Conservation (phyloP, 2,888 invertebrate genomes). For the Psylliodes chrysocephalus region DNA sequence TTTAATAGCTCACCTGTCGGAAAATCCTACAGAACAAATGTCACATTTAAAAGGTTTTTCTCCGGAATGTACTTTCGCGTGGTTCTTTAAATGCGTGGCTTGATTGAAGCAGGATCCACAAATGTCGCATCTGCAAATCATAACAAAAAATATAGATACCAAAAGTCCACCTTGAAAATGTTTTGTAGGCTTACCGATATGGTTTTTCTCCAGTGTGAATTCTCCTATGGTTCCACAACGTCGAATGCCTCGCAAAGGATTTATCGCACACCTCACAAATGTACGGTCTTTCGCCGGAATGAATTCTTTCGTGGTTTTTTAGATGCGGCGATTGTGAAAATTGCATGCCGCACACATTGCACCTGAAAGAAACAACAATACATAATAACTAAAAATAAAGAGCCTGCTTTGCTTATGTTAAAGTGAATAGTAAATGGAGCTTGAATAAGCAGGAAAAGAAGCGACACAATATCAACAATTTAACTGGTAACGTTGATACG, state of each 20-base stretch:
- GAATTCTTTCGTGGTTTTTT: slow-evolving; percentile 89
- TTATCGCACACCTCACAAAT: slow-evolving; percentile 91
- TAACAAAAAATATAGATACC: slow-evolving; percentile 17
- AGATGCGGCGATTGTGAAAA: slow-evolving; percentile 90
- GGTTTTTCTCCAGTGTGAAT: slow-evolving; percentile 91
- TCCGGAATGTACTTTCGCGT: slow-evolving; percentile 85
- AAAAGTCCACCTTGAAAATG: slow-evolving; percentile 8
- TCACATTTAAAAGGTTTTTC: slow-evolving; percentile 87
- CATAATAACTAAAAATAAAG: too few species aligned
- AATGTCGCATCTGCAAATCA: slow-evolving; percentile 81
- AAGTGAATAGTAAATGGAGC: too few species aligned
- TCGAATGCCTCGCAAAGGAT: slow-evolving; percentile 88
- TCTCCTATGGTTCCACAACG: slow-evolving; percentile 87
- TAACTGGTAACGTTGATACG: too few species aligned
- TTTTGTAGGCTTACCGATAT: slow-evolving; percentile 64
- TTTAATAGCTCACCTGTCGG: slow-evolving; percentile 71
- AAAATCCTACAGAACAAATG: slow-evolving; percentile 86
- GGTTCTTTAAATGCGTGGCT: slow-evolving; percentile 88
- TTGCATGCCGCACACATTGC: slow-evolving; percentile 90
- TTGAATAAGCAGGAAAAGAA: too few species aligned
- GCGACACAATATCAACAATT: too few species aligned
- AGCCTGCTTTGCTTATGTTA: too few species aligned
- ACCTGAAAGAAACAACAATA: slow-evolving; percentile 61
- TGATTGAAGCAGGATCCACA: slow-evolving; percentile 92
- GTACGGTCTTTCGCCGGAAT: slow-evolving; percentile 88